These are phyloP conservation scores for Mimachlamys varia DNA, from an alignment of 2,888 invertebrate species.

Conservation along the genomic window DNA sequence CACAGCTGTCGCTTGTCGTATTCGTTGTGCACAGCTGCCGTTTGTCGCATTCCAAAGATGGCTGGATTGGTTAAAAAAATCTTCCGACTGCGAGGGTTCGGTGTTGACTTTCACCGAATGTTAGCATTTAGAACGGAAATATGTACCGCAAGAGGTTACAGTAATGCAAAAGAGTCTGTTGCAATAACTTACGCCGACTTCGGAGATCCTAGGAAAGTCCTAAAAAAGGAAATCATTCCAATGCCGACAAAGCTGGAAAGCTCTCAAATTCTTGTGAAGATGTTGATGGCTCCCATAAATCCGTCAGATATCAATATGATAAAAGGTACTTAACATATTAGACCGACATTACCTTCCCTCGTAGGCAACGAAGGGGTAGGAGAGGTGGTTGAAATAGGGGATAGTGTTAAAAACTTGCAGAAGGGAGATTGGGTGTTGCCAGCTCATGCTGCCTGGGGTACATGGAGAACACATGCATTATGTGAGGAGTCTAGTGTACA, in stretches of 20 bases:
- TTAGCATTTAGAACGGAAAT: not conserved
- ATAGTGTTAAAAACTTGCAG: constrained; percentile 82
- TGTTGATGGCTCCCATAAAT: constrained; percentile 94
- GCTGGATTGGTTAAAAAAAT: not conserved
- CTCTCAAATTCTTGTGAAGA: constrained; percentile 67
- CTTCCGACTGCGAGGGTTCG: not conserved
- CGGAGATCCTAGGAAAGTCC: constrained; percentile 92
- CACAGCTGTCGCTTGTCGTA: too few relatives aligned
- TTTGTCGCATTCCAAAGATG: too few relatives aligned
- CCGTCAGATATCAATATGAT: constrained; percentile 99
- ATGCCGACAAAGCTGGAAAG: constrained; percentile 52
- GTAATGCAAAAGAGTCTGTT: not conserved
- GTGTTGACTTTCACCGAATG: not conserved
- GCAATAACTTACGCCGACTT: constrained; percentile 86
- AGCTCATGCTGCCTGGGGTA: constrained; percentile 88
- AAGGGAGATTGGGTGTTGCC: constrained; percentile 94
- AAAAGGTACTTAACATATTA: constrained; percentile 90
- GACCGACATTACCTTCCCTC: constrained; percentile 91
- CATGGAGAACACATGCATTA: constrained; percentile 91
- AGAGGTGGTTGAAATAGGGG: constrained; percentile 88
- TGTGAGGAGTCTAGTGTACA: constrained; percentile 84
- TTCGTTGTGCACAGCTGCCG: too few relatives aligned
- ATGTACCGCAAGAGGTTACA: not conserved
- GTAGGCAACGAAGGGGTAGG: constrained; percentile 98
- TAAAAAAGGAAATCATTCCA: constrained; percentile 82